Conservation (phyloP, 2,888 invertebrate species). For the Nomada fabriciana region DNA sequence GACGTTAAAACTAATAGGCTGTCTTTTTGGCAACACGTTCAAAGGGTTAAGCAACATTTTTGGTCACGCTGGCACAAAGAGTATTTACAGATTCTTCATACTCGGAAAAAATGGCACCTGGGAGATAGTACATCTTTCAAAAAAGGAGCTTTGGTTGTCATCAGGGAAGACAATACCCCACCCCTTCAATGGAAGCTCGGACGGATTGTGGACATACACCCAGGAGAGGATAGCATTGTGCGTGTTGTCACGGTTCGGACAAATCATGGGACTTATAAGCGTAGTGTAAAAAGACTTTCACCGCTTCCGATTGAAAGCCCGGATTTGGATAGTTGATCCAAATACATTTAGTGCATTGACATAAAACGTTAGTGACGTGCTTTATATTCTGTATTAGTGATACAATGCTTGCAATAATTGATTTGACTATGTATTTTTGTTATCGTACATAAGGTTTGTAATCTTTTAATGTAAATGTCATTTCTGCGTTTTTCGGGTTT, state of each 20-base stretch:
- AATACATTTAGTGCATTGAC: too few species aligned
- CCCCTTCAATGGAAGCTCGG: not conserved
- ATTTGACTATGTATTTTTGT: too few species aligned
- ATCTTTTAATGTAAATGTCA: too few species aligned
- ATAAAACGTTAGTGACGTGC: too few species aligned
- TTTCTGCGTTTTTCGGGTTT: too few species aligned
- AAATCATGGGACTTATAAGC: not conserved
- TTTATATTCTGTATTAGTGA: too few species aligned
- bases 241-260: not conserved
- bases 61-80: slow-evolving; percentile 4
- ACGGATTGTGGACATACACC: not conserved
- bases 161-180: not conserved
- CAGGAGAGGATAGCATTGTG: not conserved
- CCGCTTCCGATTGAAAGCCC: not conserved
- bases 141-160: not conserved
- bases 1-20: not conserved
- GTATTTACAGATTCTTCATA: not conserved
- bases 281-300: not conserved
- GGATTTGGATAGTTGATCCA: too few species aligned
- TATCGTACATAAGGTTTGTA: too few species aligned
- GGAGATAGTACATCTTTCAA: not conserved
- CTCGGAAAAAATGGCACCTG: not conserved
- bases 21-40: slow-evolving; percentile 3
- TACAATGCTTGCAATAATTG: too few species aligned
- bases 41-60: slow-evolving; percentile 9